Base-by-base conservation (phyloP, 2,113 vertebrate genomes). In the Zosterops hypoxanthus region DNA sequence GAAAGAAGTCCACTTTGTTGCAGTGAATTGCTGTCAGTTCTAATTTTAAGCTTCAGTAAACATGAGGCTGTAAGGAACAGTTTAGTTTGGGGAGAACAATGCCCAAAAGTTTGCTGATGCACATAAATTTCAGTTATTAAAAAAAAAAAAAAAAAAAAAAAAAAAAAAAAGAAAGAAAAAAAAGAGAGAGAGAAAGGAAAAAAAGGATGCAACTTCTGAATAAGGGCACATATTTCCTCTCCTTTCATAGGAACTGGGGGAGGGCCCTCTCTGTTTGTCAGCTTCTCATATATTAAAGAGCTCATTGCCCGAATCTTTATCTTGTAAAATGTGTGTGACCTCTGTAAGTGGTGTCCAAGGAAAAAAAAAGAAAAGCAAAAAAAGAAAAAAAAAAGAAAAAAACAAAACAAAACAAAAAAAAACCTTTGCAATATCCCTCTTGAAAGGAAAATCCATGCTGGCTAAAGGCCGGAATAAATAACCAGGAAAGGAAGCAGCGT, bases 1-100 rank as follows among this genome's bases (percentile, higher is more conserved):
- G 95, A 96, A 96, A 96, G 96, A 96, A 97, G 96, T 95, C 96
- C 93, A 98, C 98, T 98, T 98, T 98, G 98, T 98, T 97, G 96
- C 82, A 94, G 79, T 98, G 98, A 98, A 98, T 98, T 98, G 98
- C 98, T 98, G 98, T 98, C 98, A 98, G 98, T 98, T 98, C 97
- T 96, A 94, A 98, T 98, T 98, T 98, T 97, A 98, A 97, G 98
- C 98, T 98, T 98, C 98, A 98, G 95, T 98, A 98, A 97, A 98
- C 98, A 98, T 91, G 97, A 97, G 97, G 96, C 97, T 95, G 90
- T 95, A 91, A 97, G 97, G 97, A 97, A 96, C 98, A 96, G 98
- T 98, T 97, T 88, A 96, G 97, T 97, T 98, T 95, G 96, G 75
- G 91, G 92, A 96, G 97, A 97, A 98, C 98, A 98, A 98, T 98